These are phyloP conservation scores for Leptinotarsa haldemani DNA, from an alignment of 2,888 invertebrate species.

Conservation along the genomic window DNA sequence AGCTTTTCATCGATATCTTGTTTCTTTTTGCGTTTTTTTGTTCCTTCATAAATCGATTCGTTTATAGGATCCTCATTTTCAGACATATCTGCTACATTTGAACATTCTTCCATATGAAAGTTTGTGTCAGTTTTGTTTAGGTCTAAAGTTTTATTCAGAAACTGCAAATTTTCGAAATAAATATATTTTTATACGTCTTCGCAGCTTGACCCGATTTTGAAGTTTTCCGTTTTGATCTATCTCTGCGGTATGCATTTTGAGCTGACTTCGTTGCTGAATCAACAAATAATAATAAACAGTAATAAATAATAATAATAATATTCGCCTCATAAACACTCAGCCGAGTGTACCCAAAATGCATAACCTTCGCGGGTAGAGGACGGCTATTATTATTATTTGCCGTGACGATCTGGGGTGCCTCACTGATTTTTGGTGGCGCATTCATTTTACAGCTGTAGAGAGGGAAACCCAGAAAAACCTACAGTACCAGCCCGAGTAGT, in stretches of 20 bases:
- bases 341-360: not conserved
- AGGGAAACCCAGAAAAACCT: not conserved
- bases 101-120: not conserved
- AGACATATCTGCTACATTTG: not conserved
- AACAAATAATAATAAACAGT: not conserved
- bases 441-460: not conserved
- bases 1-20: conserved; percentile 24
- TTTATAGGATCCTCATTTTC: conserved; percentile 10
- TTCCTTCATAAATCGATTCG: conserved; percentile 9
- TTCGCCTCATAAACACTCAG: conserved; percentile 1
- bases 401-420: no score
- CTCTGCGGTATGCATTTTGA: conserved; percentile 28
- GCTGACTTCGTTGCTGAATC: conserved; percentile 30
- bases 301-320: not conserved
- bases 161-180: conserved; percentile 27
- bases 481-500: not conserved
- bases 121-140: conserved; percentile 19
- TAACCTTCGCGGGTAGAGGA: not conserved
- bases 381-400: not conserved
- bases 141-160: conserved; percentile 25
- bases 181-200: conserved; percentile 22
- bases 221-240: conserved; percentile 24
- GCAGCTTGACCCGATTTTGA: conserved; percentile 17
- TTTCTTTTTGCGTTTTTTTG: conserved; percentile 20
- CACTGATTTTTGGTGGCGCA: not conserved